Percentiles rank a stretch among this genome's conserved stretches.
Conservation (phyloP, 2,888 invertebrate genomes). For the Sipha maydis region DNA sequence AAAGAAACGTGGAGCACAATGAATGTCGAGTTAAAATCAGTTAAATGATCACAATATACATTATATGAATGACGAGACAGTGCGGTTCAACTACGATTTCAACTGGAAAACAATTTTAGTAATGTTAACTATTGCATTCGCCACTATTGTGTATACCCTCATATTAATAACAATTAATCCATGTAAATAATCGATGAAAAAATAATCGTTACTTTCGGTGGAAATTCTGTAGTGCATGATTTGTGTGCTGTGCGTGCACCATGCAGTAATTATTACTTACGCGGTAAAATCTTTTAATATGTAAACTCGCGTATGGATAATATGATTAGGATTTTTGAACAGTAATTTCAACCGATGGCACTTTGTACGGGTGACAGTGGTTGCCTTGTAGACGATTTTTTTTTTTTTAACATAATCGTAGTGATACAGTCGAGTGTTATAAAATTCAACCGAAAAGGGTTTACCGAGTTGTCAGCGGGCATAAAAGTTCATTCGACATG, state of each 20-base stretch:
- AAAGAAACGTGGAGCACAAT: too few species aligned
- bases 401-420: neutral
- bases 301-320: neutral
- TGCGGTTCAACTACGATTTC: too few species aligned
- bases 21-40: too few species aligned
- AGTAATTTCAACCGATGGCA: neutral
- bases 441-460: neutral
- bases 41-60: too few species aligned
- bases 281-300: neutral
- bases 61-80: too few species aligned
- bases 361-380: too few species aligned
- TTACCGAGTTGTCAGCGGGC: neutral
- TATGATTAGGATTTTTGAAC: neutral
- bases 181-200: too few species aligned
- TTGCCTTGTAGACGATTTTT: neutral
- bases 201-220: neutral
- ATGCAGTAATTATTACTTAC: neutral
- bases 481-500: neutral
- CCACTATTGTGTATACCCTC: too few species aligned
- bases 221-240: neutral
- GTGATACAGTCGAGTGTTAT: neutral
- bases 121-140: too few species aligned
- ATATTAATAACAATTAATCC: too few species aligned
- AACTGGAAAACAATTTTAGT: too few species aligned
- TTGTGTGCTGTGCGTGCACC: neutral